phyloP scores from a whole-genome alignment of 2,113 vertebrate species.

The Centropus bengalensis region DNA sequence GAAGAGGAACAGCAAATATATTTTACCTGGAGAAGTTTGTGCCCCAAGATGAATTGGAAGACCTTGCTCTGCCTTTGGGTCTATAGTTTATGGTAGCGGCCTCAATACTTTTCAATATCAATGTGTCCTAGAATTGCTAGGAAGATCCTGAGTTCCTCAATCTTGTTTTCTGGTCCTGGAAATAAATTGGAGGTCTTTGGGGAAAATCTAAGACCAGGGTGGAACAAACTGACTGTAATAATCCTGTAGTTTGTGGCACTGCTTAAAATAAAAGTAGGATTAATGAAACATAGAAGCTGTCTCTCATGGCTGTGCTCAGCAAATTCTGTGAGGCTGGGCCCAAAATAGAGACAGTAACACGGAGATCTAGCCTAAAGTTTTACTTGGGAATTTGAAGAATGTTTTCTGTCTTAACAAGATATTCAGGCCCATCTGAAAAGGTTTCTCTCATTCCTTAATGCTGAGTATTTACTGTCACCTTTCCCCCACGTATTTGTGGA shows the following conservation, averaged over 20 bases:
- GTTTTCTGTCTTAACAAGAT: background rate
- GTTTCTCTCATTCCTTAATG: background rate
- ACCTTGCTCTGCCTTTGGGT: background rate
- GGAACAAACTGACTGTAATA: background rate
- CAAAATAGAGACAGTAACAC: background rate
- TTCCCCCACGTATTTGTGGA: background rate
- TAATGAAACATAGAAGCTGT: background rate
- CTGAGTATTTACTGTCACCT: background rate
- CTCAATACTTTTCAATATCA: background rate
- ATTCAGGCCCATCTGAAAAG: background rate
- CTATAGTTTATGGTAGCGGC: background rate
- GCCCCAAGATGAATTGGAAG: background rate
- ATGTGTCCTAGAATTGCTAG: background rate
- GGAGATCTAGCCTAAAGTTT: background rate
- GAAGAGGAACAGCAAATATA: accelerated
- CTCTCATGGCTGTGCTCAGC: background rate
- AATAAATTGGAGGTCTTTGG: background rate
- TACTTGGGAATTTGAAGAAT: background rate
- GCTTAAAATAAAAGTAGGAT: background rate
- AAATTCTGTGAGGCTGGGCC: background rate
- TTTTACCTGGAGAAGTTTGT: background rate
- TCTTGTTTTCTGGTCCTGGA: background rate
- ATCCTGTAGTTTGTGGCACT: background rate
- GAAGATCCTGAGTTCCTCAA: background rate
- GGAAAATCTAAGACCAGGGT: background rate